Conservation (phyloP, 2,797 vertebrate species). For the Gymnocypris eckloni region DNA sequence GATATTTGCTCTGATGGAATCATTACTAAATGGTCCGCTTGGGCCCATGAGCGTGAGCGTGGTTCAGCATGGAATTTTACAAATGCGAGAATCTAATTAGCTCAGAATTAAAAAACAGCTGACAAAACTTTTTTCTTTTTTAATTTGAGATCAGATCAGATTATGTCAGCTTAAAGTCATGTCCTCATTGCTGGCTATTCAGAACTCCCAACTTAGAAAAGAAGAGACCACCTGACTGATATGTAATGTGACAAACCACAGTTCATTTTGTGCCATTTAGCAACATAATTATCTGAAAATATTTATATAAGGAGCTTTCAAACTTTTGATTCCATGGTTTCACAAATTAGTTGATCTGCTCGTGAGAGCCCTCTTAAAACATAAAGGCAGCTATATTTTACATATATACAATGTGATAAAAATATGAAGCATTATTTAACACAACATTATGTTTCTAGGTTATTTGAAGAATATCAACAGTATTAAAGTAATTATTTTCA, state of each 20-base stretch:
- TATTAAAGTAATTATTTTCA: background rate
- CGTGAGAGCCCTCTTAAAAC: background rate
- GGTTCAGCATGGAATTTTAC: background rate
- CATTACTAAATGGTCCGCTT: conserved; percentile 14
- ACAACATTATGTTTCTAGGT: background rate
- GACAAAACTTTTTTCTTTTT: background rate
- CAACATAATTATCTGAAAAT: background rate
- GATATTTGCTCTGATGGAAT: conserved; percentile 45
- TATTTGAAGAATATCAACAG: background rate
- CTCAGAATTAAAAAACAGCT: conserved; percentile 4
- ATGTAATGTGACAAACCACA: background rate
- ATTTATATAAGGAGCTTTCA: background rate
- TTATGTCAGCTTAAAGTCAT: background rate
- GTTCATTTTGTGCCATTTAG: background rate
- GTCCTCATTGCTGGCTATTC: background rate
- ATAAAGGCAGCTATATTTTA: background rate
- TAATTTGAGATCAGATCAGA: background rate
- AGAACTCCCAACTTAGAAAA: background rate
- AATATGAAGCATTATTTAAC: background rate
- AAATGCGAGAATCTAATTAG: background rate
- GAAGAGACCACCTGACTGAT: background rate
- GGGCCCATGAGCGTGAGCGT: background rate
- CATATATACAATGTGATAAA: background rate
- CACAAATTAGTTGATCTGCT: background rate
- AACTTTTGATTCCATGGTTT: background rate